Evolutionary conservation across 2,113 vertebrate genomes (phyloP), one percentile per base, ranked within the genome.

Genomic region (Nyctereutes procyonoides): DNA sequence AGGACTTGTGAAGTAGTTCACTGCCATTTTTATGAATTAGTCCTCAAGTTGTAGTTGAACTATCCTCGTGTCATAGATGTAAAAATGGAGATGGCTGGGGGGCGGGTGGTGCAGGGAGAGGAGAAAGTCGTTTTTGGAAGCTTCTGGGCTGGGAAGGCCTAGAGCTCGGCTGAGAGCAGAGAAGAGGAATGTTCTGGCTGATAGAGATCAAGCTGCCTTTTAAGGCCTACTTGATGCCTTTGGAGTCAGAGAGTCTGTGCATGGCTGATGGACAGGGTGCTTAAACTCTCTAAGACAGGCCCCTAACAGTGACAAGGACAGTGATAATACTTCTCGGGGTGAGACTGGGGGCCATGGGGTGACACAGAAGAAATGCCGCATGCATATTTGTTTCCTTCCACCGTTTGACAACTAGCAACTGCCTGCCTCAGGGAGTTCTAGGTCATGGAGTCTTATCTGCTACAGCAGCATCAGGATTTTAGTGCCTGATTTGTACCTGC

Each of bases 181-280:
- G 48, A 1, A 26, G 35, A 71, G 51, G 88, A 48, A 62, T 80
- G 62, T 71, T 76, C 62, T n/a, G 63, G 92, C 28, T 38, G 76
- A 74, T 30, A 38, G 88, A 82, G 65, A 48, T 43, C 77, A 76
- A 63, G 93, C 87, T 94, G 88, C 38, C 83, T 81, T 89, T 84
- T 55, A 74, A 90, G 84, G 69, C 15, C 56, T 69, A 3, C 30
- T 38, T 22, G 43, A 69, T 69, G 65, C 17, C 32, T 60, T 20
- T 35, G 90, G 71, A 76, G 51, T 93, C 69, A 9, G 60, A 35
- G 16, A 38, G 85, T 87, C 81, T 95, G 60, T 35, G 85, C 69
- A 5, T 3, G 6, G 67, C 69, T 35, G 74, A 65, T 3, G 90
- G 67, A 51, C 53, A 71, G 51, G 65, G 56, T 15, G 28, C 55